Percentiles rank a stretch among this genome's conserved stretches.
Conservation (phyloP, 2,113 vertebrate species). For the Paramisgurnus dabryanus region DNA sequence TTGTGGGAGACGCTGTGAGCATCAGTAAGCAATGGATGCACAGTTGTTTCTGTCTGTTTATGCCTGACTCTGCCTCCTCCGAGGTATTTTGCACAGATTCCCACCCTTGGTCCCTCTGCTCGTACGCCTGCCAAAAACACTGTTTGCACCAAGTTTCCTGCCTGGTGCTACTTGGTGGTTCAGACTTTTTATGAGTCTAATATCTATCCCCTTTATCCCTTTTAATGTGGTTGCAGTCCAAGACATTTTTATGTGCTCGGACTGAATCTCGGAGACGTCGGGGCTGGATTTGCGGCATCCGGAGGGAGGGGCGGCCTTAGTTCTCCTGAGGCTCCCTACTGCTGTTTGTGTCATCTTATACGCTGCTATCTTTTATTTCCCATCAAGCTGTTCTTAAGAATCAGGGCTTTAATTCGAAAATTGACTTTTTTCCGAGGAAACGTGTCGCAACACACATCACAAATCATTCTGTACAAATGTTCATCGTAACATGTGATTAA, state of each 20-base stretch:
- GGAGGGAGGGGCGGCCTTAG: background rate
- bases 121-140: slow-evolving; percentile 44
- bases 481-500: slow-evolving; percentile 8
- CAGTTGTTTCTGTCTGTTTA: background rate
- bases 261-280: slow-evolving; percentile 54
- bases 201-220: slow-evolving; percentile 56
- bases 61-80: slow-evolving; percentile 15
- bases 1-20: background rate
- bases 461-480: background rate
- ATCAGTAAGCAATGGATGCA: background rate
- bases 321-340: slow-evolving; percentile 35
- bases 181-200: slow-evolving; percentile 44
- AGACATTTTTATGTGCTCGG: slow-evolving; percentile 63
- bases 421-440: background rate
- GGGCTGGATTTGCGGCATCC: slow-evolving; percentile 46
- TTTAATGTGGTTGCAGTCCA: slow-evolving; percentile 61
- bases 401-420: slow-evolving; percentile 23
- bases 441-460: background rate
- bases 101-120: slow-evolving; percentile 40
- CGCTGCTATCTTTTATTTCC: slow-evolving; percentile 11
- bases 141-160: slow-evolving; percentile 37
- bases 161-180: slow-evolving; percentile 45
- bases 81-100: slow-evolving; percentile 48
- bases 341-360: slow-evolving; percentile 34
- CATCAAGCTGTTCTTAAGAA: slow-evolving; percentile 31